Evolutionary conservation across 2,797 vertebrate species (phyloP).

Genomic region (Crocodylus rhombifer): DNA sequence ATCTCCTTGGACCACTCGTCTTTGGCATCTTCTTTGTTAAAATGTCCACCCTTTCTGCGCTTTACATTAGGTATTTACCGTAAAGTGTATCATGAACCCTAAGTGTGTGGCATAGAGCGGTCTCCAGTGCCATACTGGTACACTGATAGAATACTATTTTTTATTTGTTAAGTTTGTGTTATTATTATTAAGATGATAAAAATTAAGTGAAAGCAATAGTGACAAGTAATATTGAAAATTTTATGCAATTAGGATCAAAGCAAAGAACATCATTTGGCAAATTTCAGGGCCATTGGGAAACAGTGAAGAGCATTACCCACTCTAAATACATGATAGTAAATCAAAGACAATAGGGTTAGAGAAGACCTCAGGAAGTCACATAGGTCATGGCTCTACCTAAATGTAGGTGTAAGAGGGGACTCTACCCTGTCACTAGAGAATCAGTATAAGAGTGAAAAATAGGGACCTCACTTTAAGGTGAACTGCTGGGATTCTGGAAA

Average conservation of each 20-base stretch:
- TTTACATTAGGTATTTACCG: neutral
- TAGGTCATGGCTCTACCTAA: neutral
- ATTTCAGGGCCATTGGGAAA: neutral
- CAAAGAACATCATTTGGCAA: conserved; percentile 26
- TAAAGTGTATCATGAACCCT: neutral
- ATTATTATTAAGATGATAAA: conserved; percentile 3
- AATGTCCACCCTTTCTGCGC: neutral
- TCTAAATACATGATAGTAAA: neutral
- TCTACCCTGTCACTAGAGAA: too few relatives aligned
- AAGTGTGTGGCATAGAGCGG: neutral
- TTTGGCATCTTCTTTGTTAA: neutral
- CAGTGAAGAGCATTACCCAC: neutral
- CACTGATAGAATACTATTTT: neutral
- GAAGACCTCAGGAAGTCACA: too few relatives aligned
- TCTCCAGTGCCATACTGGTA: rapidly evolving
- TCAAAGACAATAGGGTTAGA: neutral
- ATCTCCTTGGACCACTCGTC: neutral
- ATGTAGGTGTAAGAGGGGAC: too few relatives aligned
- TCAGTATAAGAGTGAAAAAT: too few relatives aligned
- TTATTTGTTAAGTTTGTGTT: neutral
- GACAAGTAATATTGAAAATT: conserved; percentile 30
- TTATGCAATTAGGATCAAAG: neutral
- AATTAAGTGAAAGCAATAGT: neutral
- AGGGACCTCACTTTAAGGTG: too few relatives aligned
- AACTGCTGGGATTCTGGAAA: too few relatives aligned